A percentile compares a stretch with the other conserved stretches of the same genome.
These are phyloP conservation scores for Poeciliopsis infans DNA, from an alignment of 2,797 vertebrate genomes.

Conservation along the genomic window DNA sequence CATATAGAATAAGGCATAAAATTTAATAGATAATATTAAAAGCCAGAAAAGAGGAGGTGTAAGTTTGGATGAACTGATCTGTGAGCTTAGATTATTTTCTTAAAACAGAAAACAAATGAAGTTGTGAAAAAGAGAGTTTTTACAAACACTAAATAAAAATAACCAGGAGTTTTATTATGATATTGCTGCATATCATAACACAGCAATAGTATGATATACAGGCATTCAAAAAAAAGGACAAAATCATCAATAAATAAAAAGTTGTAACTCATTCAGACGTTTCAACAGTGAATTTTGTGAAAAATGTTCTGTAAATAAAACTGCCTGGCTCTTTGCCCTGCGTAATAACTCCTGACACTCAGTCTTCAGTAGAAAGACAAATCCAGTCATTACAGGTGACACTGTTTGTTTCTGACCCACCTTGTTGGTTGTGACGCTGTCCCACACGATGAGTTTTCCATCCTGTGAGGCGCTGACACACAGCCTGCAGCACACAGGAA, in stretches of 20 bases:
- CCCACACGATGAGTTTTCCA: conserved; percentile 98
- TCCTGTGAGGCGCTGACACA: conserved; percentile 98
- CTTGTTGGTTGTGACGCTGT: conserved; percentile 96
- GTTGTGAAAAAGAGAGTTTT: not conserved
- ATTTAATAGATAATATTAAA: not conserved
- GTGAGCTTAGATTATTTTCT: not conserved
- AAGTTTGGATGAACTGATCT: not conserved
- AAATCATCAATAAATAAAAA: not conserved
- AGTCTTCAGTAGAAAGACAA: not conserved
- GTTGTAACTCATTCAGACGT: not conserved
- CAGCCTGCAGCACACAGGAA: conserved; percentile 73
- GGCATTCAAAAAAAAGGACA: not conserved
- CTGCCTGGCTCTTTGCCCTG: not conserved
- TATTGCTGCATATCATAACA: not conserved
- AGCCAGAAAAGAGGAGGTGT: not conserved
- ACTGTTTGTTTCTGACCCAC: conserved; percentile 67
- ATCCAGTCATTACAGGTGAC: not conserved
- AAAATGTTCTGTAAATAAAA: not conserved
- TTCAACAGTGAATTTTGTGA: not conserved
- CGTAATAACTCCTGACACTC: not conserved
- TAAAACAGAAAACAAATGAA: not conserved
- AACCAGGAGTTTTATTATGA: not conserved
- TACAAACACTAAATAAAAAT: not conserved
- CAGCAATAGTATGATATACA: too few relatives aligned
- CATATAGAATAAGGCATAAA: not conserved